Conservation (phyloP, 2,888 invertebrate species). For the Lithosia quadra region DNA sequence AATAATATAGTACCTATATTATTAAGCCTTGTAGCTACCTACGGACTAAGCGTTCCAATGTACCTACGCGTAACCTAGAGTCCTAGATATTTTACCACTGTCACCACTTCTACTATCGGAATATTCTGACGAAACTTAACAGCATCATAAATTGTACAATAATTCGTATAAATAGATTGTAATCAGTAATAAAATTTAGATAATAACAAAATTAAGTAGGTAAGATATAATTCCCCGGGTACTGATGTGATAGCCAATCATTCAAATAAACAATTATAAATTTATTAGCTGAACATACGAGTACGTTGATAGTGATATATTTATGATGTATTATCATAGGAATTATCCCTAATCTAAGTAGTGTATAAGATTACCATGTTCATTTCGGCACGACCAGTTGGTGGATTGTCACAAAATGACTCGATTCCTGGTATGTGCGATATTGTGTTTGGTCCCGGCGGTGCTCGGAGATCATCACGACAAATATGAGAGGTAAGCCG, state of each 20-base stretch:
- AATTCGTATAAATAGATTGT: not conserved
- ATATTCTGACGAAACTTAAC: not conserved
- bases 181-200: constrained; percentile 1
- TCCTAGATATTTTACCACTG: not conserved
- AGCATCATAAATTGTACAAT: constrained; percentile 1
- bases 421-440: constrained; percentile 60
- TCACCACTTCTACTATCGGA: not conserved
- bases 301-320: constrained; percentile 30
- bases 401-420: constrained; percentile 60
- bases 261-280: constrained; percentile 10
- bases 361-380: constrained; percentile 37
- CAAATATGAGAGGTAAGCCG: constrained; percentile 79
- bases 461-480: constrained; percentile 70
- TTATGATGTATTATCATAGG: constrained; percentile 41
- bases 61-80: too few relatives aligned
- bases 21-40: too few relatives aligned
- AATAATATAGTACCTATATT: too few relatives aligned
- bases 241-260: constrained; percentile 1
- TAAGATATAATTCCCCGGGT: not conserved
- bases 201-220: constrained; percentile 4
- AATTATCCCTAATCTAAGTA: constrained; percentile 50
- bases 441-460: constrained; percentile 58
- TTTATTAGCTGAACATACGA: constrained; percentile 34
- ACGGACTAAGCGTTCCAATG: too few relatives aligned
- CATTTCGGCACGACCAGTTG: constrained; percentile 30